Evolutionary conservation across 2,113 vertebrate species (phyloP).

Genomic region (Zosterops lateralis): DNA sequence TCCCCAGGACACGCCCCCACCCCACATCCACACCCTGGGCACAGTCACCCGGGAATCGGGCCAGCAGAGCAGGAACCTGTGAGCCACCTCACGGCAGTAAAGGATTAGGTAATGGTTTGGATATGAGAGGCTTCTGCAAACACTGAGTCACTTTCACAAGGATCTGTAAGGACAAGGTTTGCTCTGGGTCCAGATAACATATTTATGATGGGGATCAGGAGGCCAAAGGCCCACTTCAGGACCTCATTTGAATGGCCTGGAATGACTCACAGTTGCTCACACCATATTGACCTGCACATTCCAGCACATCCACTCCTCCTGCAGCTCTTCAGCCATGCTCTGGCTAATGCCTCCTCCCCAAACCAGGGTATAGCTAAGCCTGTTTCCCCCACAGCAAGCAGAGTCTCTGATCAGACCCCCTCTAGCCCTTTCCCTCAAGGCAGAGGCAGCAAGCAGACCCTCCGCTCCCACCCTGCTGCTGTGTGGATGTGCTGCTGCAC

Average conservation of each 20-base stretch:
- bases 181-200: background rate
- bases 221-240: background rate
- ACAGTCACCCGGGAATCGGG: fast-evolving
- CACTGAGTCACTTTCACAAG: background rate
- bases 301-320: background rate
- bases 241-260: background rate
- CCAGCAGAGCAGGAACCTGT: background rate
- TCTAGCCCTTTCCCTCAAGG: background rate
- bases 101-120: background rate
- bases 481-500: background rate
- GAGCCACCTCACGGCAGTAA: background rate
- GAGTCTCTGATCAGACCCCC: background rate
- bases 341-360: background rate
- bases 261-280: background rate
- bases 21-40: background rate
- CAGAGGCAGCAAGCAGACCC: background rate
- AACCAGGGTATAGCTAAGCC: background rate
- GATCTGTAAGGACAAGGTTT: background rate
- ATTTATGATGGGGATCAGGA: background rate
- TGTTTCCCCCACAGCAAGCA: background rate
- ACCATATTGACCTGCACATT: background rate
- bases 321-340: background rate
- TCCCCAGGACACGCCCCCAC: fast-evolving
- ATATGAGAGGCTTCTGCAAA: conserved; percentile 16
- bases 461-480: fast-evolving